Conservation (phyloP, 2,888 invertebrate genomes). For the Maniola hyperantus region DNA sequence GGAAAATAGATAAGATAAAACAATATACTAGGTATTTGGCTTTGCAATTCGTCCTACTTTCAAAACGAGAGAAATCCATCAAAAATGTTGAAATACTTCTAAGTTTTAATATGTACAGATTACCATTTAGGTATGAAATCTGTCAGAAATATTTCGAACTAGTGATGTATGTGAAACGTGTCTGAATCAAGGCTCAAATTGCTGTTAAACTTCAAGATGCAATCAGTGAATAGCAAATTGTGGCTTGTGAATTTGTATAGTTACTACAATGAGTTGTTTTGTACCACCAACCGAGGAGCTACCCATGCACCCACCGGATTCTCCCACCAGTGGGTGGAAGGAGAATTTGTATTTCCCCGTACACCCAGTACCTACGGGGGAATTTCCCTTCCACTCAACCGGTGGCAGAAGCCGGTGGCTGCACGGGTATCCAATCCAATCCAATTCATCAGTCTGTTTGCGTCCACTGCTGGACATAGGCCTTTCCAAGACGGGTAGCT, state of each 20-base stretch:
- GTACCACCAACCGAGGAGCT: too few relatives aligned
- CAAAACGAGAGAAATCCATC: not conserved
- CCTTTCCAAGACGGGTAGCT: too few relatives aligned
- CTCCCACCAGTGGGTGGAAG: too few relatives aligned
- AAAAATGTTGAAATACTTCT: not conserved
- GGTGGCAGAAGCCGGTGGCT: too few relatives aligned
- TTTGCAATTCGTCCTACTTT: not conserved
- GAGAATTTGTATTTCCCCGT: too few relatives aligned
- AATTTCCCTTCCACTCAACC: too few relatives aligned
- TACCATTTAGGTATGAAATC: not conserved
- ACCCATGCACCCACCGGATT: too few relatives aligned
- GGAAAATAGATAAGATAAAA: not conserved
- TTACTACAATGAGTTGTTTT: constrained; percentile 1
- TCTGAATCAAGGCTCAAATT: constrained; percentile 8
- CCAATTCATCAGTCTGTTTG: too few relatives aligned
- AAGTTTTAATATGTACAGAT: not conserved
- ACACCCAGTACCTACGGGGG: too few relatives aligned
- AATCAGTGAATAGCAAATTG: constrained; percentile 25
- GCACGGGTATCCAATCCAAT: too few relatives aligned
- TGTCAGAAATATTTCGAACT: constrained; percentile 1
- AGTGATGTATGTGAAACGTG: constrained; percentile 23
- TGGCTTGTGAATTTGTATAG: constrained; percentile 11
- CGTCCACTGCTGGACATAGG: too few relatives aligned
- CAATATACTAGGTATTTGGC: not conserved
- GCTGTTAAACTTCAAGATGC: constrained; percentile 15